Evolutionary conservation across 1,140 invertebrate genomes (phyloP), one percentile per base, ranked within the genome.

Genomic region (Drosophila ambigua): DNA sequence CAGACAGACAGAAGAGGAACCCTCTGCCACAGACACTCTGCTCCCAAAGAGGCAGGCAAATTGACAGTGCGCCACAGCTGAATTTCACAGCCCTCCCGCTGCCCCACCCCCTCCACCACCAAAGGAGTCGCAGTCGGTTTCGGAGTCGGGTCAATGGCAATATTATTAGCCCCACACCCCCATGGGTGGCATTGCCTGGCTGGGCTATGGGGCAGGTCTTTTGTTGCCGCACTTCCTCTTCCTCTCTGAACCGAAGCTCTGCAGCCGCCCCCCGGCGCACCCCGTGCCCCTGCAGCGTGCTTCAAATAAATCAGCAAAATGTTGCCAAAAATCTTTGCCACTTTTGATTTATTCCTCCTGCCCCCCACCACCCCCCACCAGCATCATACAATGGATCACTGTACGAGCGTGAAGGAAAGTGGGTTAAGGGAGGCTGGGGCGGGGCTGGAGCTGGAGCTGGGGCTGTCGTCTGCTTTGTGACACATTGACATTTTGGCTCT

Each of bases 61-160:
- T 88, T 88, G 83, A 88, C 83, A 88, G 79, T 65, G 79, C 76
- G 68, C 35, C 35, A 63, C 83, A 88, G 79, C 83, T 88, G 83
- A 88, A 68, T 77, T 88, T 88, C 83, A 88, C 79, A 88, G 83
- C 79, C 65, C 44, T 54, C 44, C 43, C 24, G 66, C 20, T 20
- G 1, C 20, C 23, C 23, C 23, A 0, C 23, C 23, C 23, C 23
- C 23, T 23, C 16, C 20, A 2, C 20, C 20, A 2, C 0, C 20
- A 20, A 7, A 5, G 26, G 28, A 5, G 26, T 26, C 26, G 5
- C 5, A 26, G 26, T 26, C 26, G 26, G 26, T 61, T 7, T 8
- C 7, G 8, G 28, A 64, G 72, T 75, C 78, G 82, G 82, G 82
- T 85, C 82, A 85, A 82, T 82, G 82, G 78, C 82, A 87, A 85